Conservation (phyloP, 2,888 invertebrate genomes). For the Tipula vernalis region DNA sequence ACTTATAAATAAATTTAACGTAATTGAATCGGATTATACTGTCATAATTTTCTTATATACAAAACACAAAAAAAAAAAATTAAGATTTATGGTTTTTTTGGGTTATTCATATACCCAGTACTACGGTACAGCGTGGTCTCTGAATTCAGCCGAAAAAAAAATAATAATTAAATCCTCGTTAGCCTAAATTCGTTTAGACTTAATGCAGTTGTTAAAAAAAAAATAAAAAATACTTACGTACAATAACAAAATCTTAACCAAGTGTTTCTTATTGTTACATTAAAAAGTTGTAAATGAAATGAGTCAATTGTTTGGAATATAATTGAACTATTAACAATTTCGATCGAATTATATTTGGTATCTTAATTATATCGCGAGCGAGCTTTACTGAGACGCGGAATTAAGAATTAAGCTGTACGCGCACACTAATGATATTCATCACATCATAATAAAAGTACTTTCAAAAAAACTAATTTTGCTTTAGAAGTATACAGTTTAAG, state of each 20-base stretch:
- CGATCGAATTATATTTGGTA: not conserved
- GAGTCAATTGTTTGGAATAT: not conserved
- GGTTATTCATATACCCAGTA: not conserved
- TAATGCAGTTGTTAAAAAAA: slow-evolving; percentile 4
- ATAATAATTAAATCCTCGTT: not conserved
- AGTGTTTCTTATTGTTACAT: not conserved
- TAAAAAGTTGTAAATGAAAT: not conserved
- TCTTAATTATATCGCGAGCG: not conserved
- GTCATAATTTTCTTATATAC: slow-evolving; percentile 4
- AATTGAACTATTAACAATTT: not conserved
- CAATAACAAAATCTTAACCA: not conserved
- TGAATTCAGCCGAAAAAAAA: not conserved
- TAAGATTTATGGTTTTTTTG: not conserved
- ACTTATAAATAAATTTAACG: not conserved
- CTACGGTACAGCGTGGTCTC: not conserved
- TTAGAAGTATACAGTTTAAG: no score
- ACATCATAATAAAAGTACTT: no score
- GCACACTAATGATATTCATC: not conserved
- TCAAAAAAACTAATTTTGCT: no score
- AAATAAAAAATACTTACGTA: not conserved
- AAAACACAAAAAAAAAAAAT: not conserved
- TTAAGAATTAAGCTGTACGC: not conserved
- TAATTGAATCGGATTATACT: not conserved
- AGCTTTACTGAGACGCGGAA: not conserved
- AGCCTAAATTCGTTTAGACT: slow-evolving; percentile 4